Evolutionary conservation across 2,888 invertebrate genomes (phyloP).

Genomic region (Drosophila neotestacea): DNA sequence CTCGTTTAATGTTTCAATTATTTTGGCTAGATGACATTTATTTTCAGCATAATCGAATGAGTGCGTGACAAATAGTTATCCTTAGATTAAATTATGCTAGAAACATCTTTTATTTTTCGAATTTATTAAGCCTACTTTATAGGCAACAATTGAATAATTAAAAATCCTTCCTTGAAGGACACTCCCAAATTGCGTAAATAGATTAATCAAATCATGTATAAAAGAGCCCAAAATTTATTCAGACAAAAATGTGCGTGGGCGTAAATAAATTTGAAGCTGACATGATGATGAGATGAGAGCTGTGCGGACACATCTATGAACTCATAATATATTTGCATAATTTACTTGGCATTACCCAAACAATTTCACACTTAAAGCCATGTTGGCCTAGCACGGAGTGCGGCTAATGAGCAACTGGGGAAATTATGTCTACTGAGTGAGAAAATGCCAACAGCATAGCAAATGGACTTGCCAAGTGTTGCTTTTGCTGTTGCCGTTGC

Average conservation of each 20-base stretch:
- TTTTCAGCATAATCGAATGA: constrained; percentile 36
- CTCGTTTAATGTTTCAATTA: constrained; percentile 73
- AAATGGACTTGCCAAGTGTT: constrained; percentile 53
- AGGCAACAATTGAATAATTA: constrained; percentile 7
- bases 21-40: constrained; percentile 43
- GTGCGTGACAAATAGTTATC: constrained; percentile 25
- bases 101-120: not conserved
- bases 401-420: constrained; percentile 71
- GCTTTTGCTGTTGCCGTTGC: constrained; percentile 25
- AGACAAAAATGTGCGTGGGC: constrained; percentile 18
- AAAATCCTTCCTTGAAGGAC: constrained; percentile 1
- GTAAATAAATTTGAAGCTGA: constrained; percentile 8
- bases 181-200: not conserved
- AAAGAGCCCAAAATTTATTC: constrained; percentile 7
- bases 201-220: constrained; percentile 18
- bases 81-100: not conserved
- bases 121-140: not conserved
- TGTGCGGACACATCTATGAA: constrained; percentile 23
- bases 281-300: constrained; percentile 2
- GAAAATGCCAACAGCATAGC: constrained; percentile 16
- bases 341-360: constrained; percentile 65
- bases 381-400: constrained; percentile 52
- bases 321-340: constrained; percentile 60
- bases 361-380: constrained; percentile 69
- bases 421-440: constrained; percentile 61